Evolutionary conservation across 1,140 invertebrate species (phyloP).

Genomic region (Pollicipes pollicipes): DNA sequence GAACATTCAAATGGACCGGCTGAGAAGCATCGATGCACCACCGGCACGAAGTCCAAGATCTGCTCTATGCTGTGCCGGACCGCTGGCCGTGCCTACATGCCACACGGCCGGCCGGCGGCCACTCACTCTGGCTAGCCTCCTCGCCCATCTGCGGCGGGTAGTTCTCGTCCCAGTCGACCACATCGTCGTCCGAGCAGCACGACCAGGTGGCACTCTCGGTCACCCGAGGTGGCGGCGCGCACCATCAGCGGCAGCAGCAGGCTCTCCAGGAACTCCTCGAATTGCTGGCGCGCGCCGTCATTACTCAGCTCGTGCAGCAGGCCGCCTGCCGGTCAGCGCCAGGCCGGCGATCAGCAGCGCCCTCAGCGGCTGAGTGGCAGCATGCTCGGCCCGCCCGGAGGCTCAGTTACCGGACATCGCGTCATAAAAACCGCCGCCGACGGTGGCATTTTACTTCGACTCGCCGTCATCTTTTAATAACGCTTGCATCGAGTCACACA

Average conservation of each 20-base stretch:
- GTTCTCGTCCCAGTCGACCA: slow-evolving; percentile 96
- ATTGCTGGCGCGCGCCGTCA: slow-evolving; percentile 91
- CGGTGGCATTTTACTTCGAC: too few relatives aligned
- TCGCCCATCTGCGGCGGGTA: slow-evolving; percentile 98
- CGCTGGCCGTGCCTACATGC: too few relatives aligned
- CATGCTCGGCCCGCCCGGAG: background rate
- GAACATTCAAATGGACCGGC: too few relatives aligned
- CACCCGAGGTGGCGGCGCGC: slow-evolving; percentile 72
- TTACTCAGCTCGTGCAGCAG: slow-evolving; percentile 95
- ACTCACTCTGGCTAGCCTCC: slow-evolving; percentile 84
- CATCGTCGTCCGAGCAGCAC: slow-evolving; percentile 86
- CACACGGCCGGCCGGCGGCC: background rate
- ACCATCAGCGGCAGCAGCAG: slow-evolving; percentile 93
- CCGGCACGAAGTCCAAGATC: too few relatives aligned
- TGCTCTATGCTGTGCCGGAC: too few relatives aligned
- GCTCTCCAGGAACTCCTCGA: slow-evolving; percentile 88
- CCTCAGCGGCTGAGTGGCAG: too few relatives aligned
- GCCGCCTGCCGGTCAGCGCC: slow-evolving; percentile 46
- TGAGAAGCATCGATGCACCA: too few relatives aligned
- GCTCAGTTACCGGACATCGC: background rate
- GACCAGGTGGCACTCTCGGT: slow-evolving; percentile 81
- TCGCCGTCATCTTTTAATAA: too few relatives aligned
- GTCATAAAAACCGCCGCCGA: slow-evolving; percentile 93
- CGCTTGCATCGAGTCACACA: too few relatives aligned
- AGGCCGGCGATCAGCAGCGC: too few relatives aligned